Base-by-base conservation (phyloP, 2,888 invertebrate genomes). In the Agonum fuliginosum region DNA sequence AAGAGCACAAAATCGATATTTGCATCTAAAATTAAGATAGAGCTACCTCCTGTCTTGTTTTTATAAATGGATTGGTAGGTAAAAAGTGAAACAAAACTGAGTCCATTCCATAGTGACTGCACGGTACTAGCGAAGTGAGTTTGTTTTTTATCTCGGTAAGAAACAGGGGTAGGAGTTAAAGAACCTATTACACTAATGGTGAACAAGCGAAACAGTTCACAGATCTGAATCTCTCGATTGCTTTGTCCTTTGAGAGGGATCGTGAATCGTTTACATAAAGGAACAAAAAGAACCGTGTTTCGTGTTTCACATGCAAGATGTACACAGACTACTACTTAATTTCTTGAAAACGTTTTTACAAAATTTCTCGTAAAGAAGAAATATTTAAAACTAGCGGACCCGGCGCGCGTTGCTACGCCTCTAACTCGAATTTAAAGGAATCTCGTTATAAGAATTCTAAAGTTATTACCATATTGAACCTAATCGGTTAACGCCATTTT, bases 101-200 rank as follows among this genome's bases (percentile, higher is more conserved):
- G 48, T 17, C 19, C 48, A 62, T 30, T n/a, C n/a, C n/a, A n/a
- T n/a, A n/a, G n/a, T n/a, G n/a, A 12, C 8, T 62, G 10, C 62
- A 34, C 5, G 17, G 30, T 34, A 17, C 37, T 37, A 54, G 22
- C 8, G 19, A 24, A 30, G 30, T 17, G 19, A 24, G 54, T 54
- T 65, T 65, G 30, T 65, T 67, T 41, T 65, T 67, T 67, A 67
- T 67, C 41, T 41, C 67, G 41, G 20, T 34, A 37, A 62, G 34
- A 62, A 48, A 37, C 62, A 62, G 20, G 37, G 17, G 19, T 41
- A 14, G 67, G 22, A 67, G 67, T 41, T 67, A 67, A 67, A 67
- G 67, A 67, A 67, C 41, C 67, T 67, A 67, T 67, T 67, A 67
- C 67, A 67, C 67, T 67, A 67, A 67, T 67, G 67, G 67, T 41